Evolutionary conservation across 2,113 vertebrate genomes (phyloP).

Genomic region (Pungitius pungitius): DNA sequence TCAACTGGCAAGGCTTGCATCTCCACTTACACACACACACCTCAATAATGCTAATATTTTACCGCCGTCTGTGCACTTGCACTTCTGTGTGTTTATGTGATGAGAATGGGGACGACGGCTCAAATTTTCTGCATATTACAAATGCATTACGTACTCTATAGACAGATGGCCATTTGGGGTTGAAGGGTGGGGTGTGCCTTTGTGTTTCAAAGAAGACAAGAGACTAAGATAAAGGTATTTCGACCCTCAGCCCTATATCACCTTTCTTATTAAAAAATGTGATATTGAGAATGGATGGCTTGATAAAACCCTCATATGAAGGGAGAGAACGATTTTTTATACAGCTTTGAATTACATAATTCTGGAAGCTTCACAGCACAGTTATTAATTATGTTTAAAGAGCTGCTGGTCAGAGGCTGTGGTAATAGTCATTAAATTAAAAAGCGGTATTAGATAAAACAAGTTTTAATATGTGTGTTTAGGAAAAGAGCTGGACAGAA

Average conservation of each 20-base stretch:
- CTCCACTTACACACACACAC: background rate
- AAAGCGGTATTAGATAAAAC: background rate
- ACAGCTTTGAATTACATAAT: background rate
- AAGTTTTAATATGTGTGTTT: background rate
- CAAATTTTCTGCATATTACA: conserved; percentile 61
- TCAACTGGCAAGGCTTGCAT: conserved; percentile 15
- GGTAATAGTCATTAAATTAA: background rate
- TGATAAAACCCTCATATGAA: background rate
- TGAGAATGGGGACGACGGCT: conserved; percentile 41
- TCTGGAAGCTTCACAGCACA: background rate
- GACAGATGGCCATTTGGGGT: conserved; percentile 53
- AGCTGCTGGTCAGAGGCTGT: background rate
- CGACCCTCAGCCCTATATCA: conserved; percentile 17
- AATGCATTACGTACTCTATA: conserved; percentile 33
- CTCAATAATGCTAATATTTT: conserved; percentile 16
- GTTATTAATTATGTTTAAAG: conserved; percentile 15
- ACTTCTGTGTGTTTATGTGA: conserved; percentile 33
- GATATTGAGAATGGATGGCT: background rate
- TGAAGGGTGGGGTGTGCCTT: background rate
- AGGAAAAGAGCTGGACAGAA: background rate
- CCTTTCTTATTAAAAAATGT: conserved; percentile 7
- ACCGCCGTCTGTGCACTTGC: background rate
- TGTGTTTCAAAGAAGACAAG: background rate
- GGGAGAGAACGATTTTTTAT: background rate
- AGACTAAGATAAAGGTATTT: background rate